Conservation (phyloP, 2,888 invertebrate genomes). For the Tridacna crocea region DNA sequence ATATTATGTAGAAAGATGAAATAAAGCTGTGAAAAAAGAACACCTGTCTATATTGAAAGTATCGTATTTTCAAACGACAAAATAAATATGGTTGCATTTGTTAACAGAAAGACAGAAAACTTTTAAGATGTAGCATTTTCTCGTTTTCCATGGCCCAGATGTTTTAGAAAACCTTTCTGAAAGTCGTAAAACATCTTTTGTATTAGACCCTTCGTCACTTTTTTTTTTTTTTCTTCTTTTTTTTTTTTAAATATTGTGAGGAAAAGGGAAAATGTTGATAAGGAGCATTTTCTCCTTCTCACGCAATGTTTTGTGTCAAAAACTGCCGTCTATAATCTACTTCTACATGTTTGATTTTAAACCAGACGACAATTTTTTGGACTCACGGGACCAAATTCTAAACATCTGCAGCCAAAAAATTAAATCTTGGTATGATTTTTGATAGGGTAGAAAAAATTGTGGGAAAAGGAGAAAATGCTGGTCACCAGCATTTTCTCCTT, state of each 20-base stretch:
- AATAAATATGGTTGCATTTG: background rate
- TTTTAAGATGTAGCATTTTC: background rate
- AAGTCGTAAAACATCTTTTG: no score
- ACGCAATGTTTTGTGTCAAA: background rate
- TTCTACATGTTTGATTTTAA: background rate
- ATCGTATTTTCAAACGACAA: background rate
- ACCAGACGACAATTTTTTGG: background rate
- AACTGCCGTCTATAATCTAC: background rate
- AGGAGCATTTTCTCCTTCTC: background rate
- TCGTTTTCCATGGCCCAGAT: background rate
- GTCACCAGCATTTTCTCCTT: background rate
- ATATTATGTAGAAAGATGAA: no score
- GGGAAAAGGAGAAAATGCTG: background rate
- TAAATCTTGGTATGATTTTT: background rate
- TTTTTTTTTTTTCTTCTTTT: no score
- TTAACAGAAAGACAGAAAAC: background rate
- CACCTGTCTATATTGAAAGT: no score
- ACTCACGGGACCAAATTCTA: background rate
- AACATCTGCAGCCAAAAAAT: background rate
- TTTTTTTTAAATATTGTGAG: background rate
- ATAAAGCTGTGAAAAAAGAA: no score
- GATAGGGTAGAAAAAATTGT: background rate
- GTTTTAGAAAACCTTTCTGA: no score
- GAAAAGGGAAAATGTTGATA: background rate
- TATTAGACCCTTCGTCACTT: no score